Evolutionary conservation across 2,888 invertebrate species (phyloP).

Genomic region (Entomobrya proxima): DNA sequence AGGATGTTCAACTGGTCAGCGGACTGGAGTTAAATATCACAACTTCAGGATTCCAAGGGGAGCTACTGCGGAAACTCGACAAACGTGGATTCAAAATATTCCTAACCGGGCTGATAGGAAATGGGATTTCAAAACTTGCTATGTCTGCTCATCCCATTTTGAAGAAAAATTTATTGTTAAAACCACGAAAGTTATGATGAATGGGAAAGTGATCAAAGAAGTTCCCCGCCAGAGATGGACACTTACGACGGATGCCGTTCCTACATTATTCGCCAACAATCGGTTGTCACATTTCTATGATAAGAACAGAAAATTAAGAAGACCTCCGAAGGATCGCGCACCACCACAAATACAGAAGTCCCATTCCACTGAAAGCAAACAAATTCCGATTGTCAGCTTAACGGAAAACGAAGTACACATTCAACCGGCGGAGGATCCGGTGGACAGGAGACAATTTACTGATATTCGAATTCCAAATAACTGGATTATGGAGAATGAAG

Average conservation of each 20-base stretch:
- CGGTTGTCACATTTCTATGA: conserved; percentile 36
- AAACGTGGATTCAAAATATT: conserved; percentile 29
- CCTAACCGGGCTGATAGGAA: conserved; percentile 11
- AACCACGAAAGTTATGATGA: neutral
- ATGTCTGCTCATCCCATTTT: conserved; percentile 41
- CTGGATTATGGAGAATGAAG: too few relatives aligned
- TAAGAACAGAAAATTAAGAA: neutral
- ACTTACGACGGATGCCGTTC: conserved; percentile 40
- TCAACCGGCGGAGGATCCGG: too few relatives aligned
- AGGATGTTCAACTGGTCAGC: neutral
- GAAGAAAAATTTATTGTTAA: conserved; percentile 46
- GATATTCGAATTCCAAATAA: too few relatives aligned
- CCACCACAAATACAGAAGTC: neutral
- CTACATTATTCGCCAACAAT: conserved; percentile 47
- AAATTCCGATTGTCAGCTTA: too few relatives aligned
- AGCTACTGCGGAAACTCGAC: neutral
- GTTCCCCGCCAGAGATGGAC: conserved; percentile 4
- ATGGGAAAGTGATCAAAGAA: neutral
- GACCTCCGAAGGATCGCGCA: neutral
- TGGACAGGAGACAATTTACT: too few relatives aligned
- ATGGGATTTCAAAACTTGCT: neutral
- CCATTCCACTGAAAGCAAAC: neutral
- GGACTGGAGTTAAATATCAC: neutral
- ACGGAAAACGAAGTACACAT: too few relatives aligned
- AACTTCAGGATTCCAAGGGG: neutral